Base-by-base conservation (phyloP, 2,888 invertebrate species). In the Ecliptopera silaceata region DNA sequence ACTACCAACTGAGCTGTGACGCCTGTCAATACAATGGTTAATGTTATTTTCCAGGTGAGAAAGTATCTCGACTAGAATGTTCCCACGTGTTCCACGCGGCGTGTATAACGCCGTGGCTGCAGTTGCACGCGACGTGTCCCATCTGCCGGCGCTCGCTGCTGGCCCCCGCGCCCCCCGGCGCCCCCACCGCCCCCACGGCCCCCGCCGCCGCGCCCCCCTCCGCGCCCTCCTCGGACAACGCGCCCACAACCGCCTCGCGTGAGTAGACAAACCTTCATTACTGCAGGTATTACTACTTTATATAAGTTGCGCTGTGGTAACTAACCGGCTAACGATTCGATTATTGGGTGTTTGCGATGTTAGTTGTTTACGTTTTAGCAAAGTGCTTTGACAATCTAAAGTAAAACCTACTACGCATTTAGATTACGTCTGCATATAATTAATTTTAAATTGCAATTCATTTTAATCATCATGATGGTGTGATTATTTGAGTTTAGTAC, bases 31-130 rank as follows among this genome's bases (percentile, higher is more conserved):
- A n/a, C n/a, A n/a, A n/a, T n/a, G n/a, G n/a, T n/a, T n/a, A 22
- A 3, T 22, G 22, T 22, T 4, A 22, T 12, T 12, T 49, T 46
- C 11, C 81, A 75, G 94, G 94, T 46, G 97, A 97, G 83, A 92
- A 92, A 61, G 96, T 96, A 13, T 94, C 95, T 59, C 94, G 95
- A 74, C 90, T 98, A 75, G 95, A 95, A 58, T 98, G 97, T 91
- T 94, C 94, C 71, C 99, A 99, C 91, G 92, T 97, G 56, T 99
- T 97, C 91, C 99, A 99, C 86, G 94, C 95, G 79, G 93, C 94
- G 64, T 99, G 99, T 84, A 99, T 99, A 85, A 93, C 96, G 68
- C 98, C 98, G 57, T 99, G 99, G 99, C 92, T 99, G 72, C 95
- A 97, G 92, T 92, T 98, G 92, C 98, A 98, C 90, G 98, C 97